Evolutionary conservation across 2,888 invertebrate genomes (phyloP).

Genomic region (Napeogenes sylphis): DNA sequence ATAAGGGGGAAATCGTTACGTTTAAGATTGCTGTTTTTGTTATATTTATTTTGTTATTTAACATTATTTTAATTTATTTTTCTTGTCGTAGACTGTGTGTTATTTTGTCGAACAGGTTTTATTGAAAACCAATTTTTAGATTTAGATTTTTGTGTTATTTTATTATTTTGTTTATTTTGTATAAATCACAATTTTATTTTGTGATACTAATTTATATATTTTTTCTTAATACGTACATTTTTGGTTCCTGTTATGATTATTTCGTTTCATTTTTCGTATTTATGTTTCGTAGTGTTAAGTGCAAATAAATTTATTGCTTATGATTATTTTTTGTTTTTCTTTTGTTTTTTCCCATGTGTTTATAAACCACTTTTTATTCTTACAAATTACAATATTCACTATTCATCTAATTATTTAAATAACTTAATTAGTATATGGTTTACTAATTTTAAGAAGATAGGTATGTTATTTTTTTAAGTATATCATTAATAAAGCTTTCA

Average conservation of each 20-base stretch:
- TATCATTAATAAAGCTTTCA: too few relatives aligned
- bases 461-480: too few relatives aligned
- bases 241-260: slow-evolving; percentile 78
- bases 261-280: slow-evolving; percentile 63
- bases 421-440: too few relatives aligned
- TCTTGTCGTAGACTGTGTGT: slow-evolving; percentile 57
- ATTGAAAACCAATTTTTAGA: slow-evolving; percentile 24
- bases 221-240: slow-evolving; percentile 44
- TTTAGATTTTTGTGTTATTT: slow-evolving; percentile 45
- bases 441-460: too few relatives aligned
- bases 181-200: slow-evolving; percentile 40
- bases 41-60: slow-evolving; percentile 68
- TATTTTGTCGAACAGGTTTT: slow-evolving; percentile 37
- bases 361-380: not conserved
- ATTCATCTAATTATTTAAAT: too few relatives aligned
- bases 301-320: slow-evolving; percentile 76
- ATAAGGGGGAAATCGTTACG: slow-evolving; percentile 74
- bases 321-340: slow-evolving; percentile 52
- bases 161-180: slow-evolving; percentile 48
- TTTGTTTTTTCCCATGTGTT: slow-evolving; percentile 30
- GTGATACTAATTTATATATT: slow-evolving; percentile 43
- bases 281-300: slow-evolving; percentile 64
- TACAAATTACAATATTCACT: not conserved
- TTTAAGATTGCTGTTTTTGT: slow-evolving; percentile 72
- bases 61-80: slow-evolving; percentile 55